These are phyloP conservation scores for Epinephelus malabaricus DNA, from an alignment of 2,797 vertebrate genomes.

Conservation along the genomic window DNA sequence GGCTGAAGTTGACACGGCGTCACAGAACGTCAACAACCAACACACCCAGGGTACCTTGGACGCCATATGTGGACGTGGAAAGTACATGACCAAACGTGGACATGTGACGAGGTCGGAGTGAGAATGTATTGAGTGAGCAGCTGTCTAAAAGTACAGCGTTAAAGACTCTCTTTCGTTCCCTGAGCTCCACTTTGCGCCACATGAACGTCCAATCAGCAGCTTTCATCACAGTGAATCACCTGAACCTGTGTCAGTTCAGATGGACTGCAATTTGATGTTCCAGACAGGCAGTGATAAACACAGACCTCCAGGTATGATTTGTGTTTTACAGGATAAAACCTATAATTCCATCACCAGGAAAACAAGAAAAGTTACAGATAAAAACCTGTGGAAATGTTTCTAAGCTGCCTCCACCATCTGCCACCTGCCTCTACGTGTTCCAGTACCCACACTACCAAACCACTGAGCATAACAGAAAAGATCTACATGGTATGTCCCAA, in stretches of 20 bases:
- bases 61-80: too few relatives aligned
- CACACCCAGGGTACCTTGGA: too few relatives aligned
- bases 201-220: neutral
- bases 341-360: neutral
- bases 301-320: neutral
- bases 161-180: neutral
- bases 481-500: too few relatives aligned
- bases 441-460: too few relatives aligned
- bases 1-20: too few relatives aligned
- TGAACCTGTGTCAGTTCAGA: neutral
- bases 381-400: neutral
- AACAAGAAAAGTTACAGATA: neutral
- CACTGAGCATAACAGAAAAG: too few relatives aligned
- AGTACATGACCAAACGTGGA: too few relatives aligned
- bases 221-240: neutral
- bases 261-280: slow-evolving; percentile 23
- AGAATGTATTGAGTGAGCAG: too few relatives aligned
- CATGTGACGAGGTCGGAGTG: too few relatives aligned
- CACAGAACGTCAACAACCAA: too few relatives aligned
- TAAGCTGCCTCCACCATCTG: neutral
- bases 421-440: neutral
- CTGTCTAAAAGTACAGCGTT: too few relatives aligned
- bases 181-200: neutral
- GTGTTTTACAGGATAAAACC: neutral
- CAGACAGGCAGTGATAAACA: neutral